Evolutionary conservation across 2,888 invertebrate genomes (phyloP), one percentile per base, ranked within the genome.

Genomic region (Microctonus aethiopoides): DNA sequence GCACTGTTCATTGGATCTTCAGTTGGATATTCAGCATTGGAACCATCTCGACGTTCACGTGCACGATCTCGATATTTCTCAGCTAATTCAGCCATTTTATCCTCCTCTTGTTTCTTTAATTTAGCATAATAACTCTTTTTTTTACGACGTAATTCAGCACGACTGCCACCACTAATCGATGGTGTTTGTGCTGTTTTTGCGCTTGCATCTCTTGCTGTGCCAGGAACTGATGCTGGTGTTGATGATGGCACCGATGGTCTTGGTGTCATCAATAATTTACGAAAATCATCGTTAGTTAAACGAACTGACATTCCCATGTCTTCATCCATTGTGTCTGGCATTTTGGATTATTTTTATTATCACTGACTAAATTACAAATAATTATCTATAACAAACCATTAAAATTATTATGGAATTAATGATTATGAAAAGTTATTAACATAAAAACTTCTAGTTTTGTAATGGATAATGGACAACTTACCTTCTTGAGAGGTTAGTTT

Each of bases 281-380:
- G 92, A 84, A 99, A 99, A 88, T 99, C 99, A 84, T 97, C 98
- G 89, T 99, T 99, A 9, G 98, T 98, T 67, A 99, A 89, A 76
- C 95, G 91, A 81, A 93, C 93, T 0, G 95, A 94, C 74, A 85
- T 78, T 3, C 77, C 66, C 68, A 80, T 75, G 32, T 86, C 86
- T 29, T 86, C 86, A 20, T 86, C 85, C 68, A 75, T 77, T 16
- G 74, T 74, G 26, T 86, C 86, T 7, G 85, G 83, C 86, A 86
- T 86, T 77, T 80, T 84, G 65, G 39, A 13, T 57, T 24, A 34
- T 46, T 36, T 60, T n/a, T 64, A 39, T 54, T 16, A 16, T 10
- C 20, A 34, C 29, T 10, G 6, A 22, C 20, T 16, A 6, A n/a
- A 6, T 46, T 56, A 10, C 13, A n/a, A n/a, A n/a, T n/a, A n/a